Conservation (phyloP, 2,797 vertebrate genomes). For the Columba guinea region DNA sequence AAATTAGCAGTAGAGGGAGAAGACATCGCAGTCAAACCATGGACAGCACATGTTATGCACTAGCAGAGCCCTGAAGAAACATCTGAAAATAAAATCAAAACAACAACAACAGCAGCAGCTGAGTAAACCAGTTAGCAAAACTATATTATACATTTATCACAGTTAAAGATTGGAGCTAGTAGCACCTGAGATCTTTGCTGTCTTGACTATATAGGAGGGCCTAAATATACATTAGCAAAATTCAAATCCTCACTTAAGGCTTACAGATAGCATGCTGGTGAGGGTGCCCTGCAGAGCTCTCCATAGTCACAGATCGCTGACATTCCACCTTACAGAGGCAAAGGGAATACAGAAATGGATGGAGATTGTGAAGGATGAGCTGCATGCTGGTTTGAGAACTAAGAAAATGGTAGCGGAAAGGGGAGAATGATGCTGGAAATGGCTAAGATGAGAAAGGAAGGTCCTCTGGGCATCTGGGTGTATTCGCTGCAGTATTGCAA, state of each 20-base stretch:
- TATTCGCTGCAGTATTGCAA: neutral
- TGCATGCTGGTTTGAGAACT: neutral
- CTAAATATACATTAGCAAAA: conserved; percentile 31
- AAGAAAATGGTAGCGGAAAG: neutral
- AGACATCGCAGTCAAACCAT: neutral
- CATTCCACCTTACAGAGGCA: neutral
- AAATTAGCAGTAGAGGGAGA: neutral
- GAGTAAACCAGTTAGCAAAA: conserved; percentile 61
- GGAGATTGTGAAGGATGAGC: neutral
- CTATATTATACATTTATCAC: neutral
- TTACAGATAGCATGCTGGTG: conserved; percentile 27
- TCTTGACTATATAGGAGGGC: conserved; percentile 13
- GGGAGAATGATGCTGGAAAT: neutral
- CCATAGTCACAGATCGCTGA: neutral
- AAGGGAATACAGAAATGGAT: neutral
- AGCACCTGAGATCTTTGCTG: conserved; percentile 21
- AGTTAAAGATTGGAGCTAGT: neutral
- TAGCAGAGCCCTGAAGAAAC: conserved; percentile 29
- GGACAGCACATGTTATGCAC: neutral
- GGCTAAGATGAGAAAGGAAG: neutral
- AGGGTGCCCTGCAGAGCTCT: conserved; percentile 30
- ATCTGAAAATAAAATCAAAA: conserved; percentile 2
- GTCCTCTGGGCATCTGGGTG: neutral
- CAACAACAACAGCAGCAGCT: neutral
- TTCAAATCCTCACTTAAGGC: neutral